These are phyloP conservation scores for Syngnathus acus DNA, from an alignment of 2,797 vertebrate species.

Conservation along the genomic window DNA sequence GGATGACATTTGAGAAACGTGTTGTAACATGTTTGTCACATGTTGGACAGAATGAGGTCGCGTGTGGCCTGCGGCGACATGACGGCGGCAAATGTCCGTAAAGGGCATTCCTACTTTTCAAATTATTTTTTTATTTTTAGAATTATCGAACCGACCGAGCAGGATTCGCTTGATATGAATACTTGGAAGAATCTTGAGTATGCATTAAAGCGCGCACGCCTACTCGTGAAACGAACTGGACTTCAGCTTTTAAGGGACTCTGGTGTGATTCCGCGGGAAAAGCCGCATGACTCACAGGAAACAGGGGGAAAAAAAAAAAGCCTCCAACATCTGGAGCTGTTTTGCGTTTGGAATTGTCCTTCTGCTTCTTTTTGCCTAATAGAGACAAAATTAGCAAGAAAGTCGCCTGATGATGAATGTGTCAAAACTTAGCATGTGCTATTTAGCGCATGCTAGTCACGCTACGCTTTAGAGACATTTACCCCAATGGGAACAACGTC, in stretches of 20 bases:
- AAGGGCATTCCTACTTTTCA: background rate
- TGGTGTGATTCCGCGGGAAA: conserved; percentile 16
- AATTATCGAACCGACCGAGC: no score
- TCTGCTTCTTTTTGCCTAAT: conserved; percentile 38
- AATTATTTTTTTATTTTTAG: background rate
- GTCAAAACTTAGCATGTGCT: background rate
- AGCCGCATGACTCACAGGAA: conserved; percentile 49
- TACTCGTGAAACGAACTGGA: background rate
- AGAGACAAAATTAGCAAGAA: conserved; percentile 49
- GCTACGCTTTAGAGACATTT: conserved; percentile 22
- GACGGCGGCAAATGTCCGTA: background rate
- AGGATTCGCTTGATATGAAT: no score
- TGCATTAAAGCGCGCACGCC: background rate
- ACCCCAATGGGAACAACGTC: conserved; percentile 19
- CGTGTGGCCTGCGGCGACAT: background rate
- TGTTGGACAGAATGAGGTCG: background rate
- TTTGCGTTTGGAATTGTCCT: conserved; percentile 33
- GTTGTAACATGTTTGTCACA: background rate
- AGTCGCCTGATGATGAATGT: background rate
- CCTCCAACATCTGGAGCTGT: conserved; percentile 48
- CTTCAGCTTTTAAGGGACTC: background rate
- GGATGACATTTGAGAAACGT: conserved; percentile 1
- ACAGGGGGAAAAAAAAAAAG: conserved; percentile 37
- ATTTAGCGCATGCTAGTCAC: background rate
- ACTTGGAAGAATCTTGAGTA: background rate